phyloP scores from a whole-genome alignment of 2,888 invertebrate species.

The Hypercompe scribonia region DNA sequence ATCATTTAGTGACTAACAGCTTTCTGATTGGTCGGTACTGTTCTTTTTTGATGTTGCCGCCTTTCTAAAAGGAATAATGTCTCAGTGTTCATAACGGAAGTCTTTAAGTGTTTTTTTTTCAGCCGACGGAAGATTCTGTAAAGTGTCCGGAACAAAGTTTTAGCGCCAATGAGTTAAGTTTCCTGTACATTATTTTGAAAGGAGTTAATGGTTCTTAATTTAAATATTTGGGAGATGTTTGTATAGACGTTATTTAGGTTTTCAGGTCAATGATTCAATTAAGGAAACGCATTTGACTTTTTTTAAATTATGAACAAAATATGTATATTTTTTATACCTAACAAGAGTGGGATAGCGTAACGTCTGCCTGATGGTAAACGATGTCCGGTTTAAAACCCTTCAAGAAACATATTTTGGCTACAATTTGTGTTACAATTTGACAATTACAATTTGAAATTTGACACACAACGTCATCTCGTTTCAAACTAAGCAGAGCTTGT shows the following conservation, averaged over 20 bases:
- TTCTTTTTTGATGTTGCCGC: conserved; percentile 57
- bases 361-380: too few relatives aligned
- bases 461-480: too few relatives aligned
- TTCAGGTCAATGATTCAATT: not conserved
- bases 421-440: too few relatives aligned
- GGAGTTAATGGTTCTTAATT: conserved; percentile 23
- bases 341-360: too few relatives aligned
- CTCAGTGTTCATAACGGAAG: conserved; percentile 42
- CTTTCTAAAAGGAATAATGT: conserved; percentile 26
- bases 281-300: too few relatives aligned
- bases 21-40: conserved; percentile 53
- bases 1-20: conserved; percentile 44
- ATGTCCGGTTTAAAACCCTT: too few relatives aligned
- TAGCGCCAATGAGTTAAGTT: conserved; percentile 28
- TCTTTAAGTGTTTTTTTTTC: conserved; percentile 48
- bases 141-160: conserved; percentile 40
- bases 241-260: not conserved
- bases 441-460: too few relatives aligned
- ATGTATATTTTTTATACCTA: too few relatives aligned
- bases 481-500: too few relatives aligned
- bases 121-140: conserved; percentile 37
- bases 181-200: conserved; percentile 38
- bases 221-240: conserved; percentile 1
- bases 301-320: too few relatives aligned
- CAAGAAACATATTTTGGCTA: too few relatives aligned